Evolutionary conservation across 2,888 invertebrate species (phyloP), one percentile per base, ranked within the genome.

Genomic region (Parapristionchus giblindavisi): DNA sequence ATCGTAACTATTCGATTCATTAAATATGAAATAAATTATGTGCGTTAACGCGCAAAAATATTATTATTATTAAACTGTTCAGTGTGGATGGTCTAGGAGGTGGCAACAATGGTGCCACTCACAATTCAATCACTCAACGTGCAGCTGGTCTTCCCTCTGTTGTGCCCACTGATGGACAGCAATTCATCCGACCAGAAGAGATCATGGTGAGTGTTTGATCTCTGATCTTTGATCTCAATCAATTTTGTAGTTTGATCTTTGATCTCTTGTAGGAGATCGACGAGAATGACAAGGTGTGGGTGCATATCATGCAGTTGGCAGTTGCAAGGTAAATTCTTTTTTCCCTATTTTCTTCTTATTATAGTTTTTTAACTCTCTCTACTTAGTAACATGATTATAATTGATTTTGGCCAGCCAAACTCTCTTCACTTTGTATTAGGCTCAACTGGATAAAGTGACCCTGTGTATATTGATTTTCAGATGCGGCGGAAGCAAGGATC

Each of bases 221-320:
- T 43, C 11, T 43, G 17, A 14, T 43, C 43, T 8, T 43, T 14
- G 43, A 43, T 17, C 43, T 43, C 8, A 14, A 14, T 43, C 43
- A 8, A 17, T 8, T 43, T 43, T 8, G 17, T 8, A 43, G 8
- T 8, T 17, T 43, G 43, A 43, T 14, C 43, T 43, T 43, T 8
- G 43, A 43, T 14, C 43, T 14, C 43, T 52, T 56, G 8, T 43
- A 70, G 56, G 63, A 60, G 29, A 60, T 81, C 29, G 81, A 81
- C 17, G 81, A 81, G 63, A 76, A 78, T 21, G 81, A 81, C 66
- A 79, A 82, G 77, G 74, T 83, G 29, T 86, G 85, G 85, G 84
- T 87, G 21, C 79, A 81, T n/a, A 79, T 85, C 34, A 80, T 87
- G 48, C 81, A 79, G 63, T 81, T 85, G 68, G 85, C 85, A 1